Conservation (phyloP, 2,797 vertebrate genomes). For the Luscinia luscinia region DNA sequence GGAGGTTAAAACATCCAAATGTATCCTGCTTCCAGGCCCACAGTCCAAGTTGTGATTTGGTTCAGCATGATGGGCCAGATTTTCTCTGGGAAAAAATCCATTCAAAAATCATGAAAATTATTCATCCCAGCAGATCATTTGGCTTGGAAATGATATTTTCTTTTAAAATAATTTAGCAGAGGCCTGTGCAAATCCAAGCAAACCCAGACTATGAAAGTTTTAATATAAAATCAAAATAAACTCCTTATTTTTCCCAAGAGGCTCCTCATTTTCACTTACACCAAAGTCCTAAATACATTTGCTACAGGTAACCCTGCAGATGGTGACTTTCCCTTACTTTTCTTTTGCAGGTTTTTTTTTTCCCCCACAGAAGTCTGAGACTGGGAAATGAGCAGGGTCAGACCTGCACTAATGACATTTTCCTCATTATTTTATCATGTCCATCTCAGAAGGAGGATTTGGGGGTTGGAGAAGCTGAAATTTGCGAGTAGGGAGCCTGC, state of each 20-base stretch:
- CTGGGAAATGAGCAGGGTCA: not conserved
- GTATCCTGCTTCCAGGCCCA: conserved; percentile 28
- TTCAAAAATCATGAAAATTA: conserved; percentile 59
- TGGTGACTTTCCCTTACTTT: not conserved
- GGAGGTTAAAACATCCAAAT: conserved; percentile 49
- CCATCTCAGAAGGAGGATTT: not conserved
- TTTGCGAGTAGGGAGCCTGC: not conserved
- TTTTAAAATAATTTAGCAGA: conserved; percentile 10
- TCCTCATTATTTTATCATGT: not conserved
- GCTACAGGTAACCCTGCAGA: not conserved
- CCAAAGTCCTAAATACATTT: not conserved
- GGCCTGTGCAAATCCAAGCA: not conserved
- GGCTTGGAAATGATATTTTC: not conserved
- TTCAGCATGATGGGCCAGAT: conserved; percentile 29
- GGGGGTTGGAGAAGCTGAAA: not conserved
- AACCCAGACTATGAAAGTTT: not conserved
- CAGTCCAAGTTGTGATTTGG: conserved; percentile 29
- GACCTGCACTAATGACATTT: not conserved
- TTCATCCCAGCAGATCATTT: conserved; percentile 32
- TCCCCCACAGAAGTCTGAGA: not conserved
- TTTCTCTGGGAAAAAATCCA: conserved; percentile 51
- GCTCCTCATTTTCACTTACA: not conserved
- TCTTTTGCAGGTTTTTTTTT: not conserved
- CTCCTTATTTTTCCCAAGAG: not conserved
- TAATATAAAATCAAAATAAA: not conserved